Evolutionary conservation across 1,140 invertebrate species (phyloP).

Genomic region (Chionoecetes opilio): DNA sequence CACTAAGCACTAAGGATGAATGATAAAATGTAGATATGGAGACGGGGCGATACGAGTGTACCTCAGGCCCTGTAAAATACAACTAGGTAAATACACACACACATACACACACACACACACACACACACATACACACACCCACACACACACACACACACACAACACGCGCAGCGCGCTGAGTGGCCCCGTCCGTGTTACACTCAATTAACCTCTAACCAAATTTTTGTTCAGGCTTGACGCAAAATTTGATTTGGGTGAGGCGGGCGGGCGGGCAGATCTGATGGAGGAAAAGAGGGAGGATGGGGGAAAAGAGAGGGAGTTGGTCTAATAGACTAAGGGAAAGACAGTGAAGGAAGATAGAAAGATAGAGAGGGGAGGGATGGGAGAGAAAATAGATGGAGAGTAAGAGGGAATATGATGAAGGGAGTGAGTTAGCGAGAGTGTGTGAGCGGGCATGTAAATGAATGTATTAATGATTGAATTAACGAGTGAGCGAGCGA

Average conservation of each 20-base stretch:
- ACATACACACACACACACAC: constrained; percentile 13
- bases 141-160: constrained; percentile 18
- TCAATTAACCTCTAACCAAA: constrained; percentile 65
- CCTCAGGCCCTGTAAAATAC: not conserved
- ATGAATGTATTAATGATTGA: constrained; percentile 31
- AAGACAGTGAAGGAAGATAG: not conserved
- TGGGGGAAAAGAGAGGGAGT: constrained; percentile 12
- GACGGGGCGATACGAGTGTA: too few relatives aligned
- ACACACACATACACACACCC: not conserved
- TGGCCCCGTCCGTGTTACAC: constrained; percentile 29
- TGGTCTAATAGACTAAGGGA: not conserved
- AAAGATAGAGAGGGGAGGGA: not conserved
- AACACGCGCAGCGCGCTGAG: constrained; percentile 36
- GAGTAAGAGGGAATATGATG: not conserved
- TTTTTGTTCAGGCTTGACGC: constrained; percentile 68
- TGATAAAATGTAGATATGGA: too few relatives aligned
- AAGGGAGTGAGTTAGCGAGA: constrained; percentile 15
- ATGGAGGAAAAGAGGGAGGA: not conserved
- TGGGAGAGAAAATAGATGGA: constrained; percentile 15
- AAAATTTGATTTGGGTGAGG: constrained; percentile 68
- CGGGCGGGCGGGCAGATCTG: not conserved
- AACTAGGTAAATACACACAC: not conserved
- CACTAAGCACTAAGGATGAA: too few relatives aligned
- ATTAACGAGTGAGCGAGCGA: not conserved
- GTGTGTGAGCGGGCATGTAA: constrained; percentile 25